A percentile compares a stretch with the other conserved stretches of the same genome.
These are phyloP conservation scores for Pristiophorus japonicus DNA, from an alignment of 2,113 vertebrate genomes.

Conservation along the genomic window DNA sequence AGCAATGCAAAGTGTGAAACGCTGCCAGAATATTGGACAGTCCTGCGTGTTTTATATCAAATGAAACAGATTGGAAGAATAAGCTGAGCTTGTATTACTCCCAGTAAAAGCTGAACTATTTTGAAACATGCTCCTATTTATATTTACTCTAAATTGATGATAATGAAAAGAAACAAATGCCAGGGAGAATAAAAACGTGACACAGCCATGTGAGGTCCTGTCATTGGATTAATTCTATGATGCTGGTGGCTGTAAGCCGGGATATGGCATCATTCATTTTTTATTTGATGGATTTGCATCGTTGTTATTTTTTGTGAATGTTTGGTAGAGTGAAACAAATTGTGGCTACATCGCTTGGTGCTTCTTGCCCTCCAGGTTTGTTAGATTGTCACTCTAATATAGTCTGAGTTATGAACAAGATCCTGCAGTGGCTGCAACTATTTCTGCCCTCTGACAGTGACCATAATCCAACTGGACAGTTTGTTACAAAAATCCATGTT, in stretches of 20 bases:
- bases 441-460: background rate
- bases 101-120: background rate
- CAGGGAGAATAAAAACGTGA: background rate
- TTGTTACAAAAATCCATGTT: background rate
- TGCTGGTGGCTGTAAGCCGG: background rate
- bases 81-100: background rate
- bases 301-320: background rate
- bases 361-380: background rate
- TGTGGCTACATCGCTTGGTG: background rate
- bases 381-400: background rate
- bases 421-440: background rate
- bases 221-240: background rate
- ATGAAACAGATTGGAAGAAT: background rate
- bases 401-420: conserved; percentile 4
- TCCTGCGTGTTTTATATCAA: background rate
- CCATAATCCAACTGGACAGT: background rate
- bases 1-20: background rate
- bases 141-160: background rate
- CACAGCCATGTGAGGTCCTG: background rate
- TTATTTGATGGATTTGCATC: background rate
- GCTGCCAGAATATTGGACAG: background rate
- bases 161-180: background rate
- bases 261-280: background rate
- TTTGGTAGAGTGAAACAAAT: conserved; percentile 1
- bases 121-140: background rate